phyloP scores from a whole-genome alignment of 2,113 vertebrate species.

The Pantherophis guttatus region DNA sequence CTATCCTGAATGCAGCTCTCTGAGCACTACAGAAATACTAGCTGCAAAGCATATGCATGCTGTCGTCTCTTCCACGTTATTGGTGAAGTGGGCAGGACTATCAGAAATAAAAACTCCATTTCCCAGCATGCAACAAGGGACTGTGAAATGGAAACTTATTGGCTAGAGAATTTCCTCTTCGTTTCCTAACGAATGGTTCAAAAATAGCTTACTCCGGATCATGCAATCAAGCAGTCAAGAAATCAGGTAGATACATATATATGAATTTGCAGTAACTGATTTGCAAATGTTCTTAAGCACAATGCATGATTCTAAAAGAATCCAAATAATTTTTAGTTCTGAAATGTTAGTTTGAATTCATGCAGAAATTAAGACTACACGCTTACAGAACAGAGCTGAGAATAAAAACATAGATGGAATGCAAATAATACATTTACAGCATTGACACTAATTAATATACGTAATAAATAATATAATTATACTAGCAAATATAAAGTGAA shows the following conservation, averaged over 20 bases:
- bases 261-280: neutral
- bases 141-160: neutral
- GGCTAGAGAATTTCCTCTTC: neutral
- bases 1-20: neutral
- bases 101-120: conserved; percentile 5
- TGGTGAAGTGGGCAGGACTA: neutral
- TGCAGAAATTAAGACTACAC: neutral
- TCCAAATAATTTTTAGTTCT: neutral
- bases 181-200: neutral
- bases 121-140: conserved; percentile 12
- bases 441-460: neutral
- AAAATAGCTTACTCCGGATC: neutral
- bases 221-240: conserved; percentile 43
- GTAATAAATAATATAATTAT: neutral
- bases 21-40: neutral
- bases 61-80: neutral
- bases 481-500: neutral
- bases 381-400: neutral
- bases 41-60: neutral
- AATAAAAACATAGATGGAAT: neutral
- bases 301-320: neutral
- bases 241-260: conserved; percentile 49
- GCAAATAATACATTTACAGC: neutral
- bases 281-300: neutral
- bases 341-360: neutral